Conservation (phyloP, 92 coral and sea anemone species). For the Phenganax subtilis region DNA sequence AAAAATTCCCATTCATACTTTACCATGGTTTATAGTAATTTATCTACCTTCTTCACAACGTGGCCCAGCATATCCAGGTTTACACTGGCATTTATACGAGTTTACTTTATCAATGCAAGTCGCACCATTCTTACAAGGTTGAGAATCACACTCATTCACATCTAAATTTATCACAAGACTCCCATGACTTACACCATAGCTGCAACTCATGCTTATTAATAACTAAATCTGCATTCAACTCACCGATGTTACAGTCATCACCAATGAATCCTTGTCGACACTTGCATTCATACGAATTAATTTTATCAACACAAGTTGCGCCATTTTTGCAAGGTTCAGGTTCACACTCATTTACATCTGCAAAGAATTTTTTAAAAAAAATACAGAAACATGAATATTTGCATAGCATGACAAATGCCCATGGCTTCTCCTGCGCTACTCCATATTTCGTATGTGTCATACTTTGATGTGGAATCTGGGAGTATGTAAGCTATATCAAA, state of each 20-base stretch:
- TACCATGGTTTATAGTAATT: neutral
- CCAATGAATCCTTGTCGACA: conserved; percentile 23
- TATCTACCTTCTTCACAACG: conserved; percentile 24
- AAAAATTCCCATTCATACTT: neutral
- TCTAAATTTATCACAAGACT: conserved; percentile 1
- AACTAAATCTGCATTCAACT: neutral
- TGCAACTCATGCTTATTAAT: too few species aligned
- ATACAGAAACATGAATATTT: neutral
- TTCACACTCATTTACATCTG: conserved; percentile 22
- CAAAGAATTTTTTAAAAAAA: neutral
- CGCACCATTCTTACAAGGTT: conserved; percentile 28
- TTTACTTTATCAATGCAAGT: conserved; percentile 11
- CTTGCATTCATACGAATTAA: conserved; percentile 3
- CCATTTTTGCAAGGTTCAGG: conserved; percentile 27
- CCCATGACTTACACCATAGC: neutral
- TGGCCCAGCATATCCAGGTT: conserved; percentile 9
- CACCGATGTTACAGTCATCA: neutral
- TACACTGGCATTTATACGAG: conserved; percentile 11
- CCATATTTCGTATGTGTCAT: too few species aligned
- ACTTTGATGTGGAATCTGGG: too few species aligned
- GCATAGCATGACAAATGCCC: too few species aligned
- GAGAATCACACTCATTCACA: conserved; percentile 15
- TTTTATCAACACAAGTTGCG: conserved; percentile 11
- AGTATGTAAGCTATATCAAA: too few species aligned
- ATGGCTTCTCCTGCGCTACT: too few species aligned